Conservation (phyloP, 2,113 vertebrate species). For the Cariama cristata region DNA sequence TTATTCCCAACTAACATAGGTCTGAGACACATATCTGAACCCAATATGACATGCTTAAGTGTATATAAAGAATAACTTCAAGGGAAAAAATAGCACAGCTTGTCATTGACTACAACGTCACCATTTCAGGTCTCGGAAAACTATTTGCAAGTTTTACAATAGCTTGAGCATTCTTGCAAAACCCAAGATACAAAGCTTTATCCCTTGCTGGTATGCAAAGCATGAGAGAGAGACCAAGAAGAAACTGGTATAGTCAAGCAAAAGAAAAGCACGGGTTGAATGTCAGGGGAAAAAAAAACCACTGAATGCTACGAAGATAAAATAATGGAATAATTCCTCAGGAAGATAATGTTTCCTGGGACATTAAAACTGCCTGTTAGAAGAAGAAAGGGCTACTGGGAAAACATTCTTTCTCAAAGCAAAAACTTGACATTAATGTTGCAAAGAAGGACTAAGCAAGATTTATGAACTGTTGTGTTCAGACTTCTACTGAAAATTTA, state of each 20-base stretch:
- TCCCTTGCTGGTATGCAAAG: neutral
- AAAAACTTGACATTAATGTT: neutral
- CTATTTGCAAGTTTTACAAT: neutral
- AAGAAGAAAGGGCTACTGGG: slow-evolving; percentile 1
- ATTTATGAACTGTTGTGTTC: neutral
- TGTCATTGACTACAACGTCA: neutral
- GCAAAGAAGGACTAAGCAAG: neutral
- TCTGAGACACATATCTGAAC: neutral
- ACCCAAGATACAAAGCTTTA: neutral
- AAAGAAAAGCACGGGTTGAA: neutral
- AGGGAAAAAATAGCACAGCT: neutral
- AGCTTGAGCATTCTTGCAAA: neutral
- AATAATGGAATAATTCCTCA: slow-evolving; percentile 1
- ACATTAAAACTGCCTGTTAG: neutral
- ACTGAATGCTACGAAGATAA: neutral
- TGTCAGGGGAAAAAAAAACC: neutral
- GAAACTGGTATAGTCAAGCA: neutral
- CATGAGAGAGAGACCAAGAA: neutral
- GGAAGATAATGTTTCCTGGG: slow-evolving; percentile 13
- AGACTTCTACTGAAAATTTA: neutral
- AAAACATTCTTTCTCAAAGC: slow-evolving; percentile 2
- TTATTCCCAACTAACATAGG: neutral
- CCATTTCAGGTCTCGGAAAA: neutral
- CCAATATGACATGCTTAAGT: fast-evolving
- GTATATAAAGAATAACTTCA: neutral